phyloP scores from a whole-genome alignment of 2,113 vertebrate species.

The Heterocephalus glaber region DNA sequence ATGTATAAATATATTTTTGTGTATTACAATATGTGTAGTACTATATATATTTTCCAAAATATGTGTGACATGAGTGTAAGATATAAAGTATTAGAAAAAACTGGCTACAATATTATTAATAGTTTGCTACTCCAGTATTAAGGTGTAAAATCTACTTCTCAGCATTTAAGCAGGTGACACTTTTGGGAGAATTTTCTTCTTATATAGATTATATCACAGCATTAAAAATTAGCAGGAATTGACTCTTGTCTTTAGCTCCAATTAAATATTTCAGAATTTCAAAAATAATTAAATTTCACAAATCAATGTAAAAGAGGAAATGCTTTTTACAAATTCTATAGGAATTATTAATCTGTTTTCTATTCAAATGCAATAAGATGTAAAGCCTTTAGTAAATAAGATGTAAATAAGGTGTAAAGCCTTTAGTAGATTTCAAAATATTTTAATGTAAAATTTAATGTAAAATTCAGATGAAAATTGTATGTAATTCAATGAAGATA shows the following conservation, averaged over 20 bases:
- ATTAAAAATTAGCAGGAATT: background rate
- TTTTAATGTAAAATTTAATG: background rate
- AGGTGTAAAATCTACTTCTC: background rate
- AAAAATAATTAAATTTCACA: slow-evolving; percentile 35
- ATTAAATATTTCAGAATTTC: slow-evolving; percentile 17
- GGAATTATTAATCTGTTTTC: background rate
- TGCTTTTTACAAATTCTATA: background rate
- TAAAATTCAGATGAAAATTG: slow-evolving; percentile 12
- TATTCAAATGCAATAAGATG: background rate
- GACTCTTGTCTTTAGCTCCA: background rate
- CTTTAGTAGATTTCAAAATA: background rate
- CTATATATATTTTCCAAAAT: background rate
- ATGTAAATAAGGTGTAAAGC: background rate
- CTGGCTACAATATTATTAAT: background rate
- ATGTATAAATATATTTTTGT: too few relatives aligned
- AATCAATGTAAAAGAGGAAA: background rate
- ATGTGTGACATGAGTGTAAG: background rate
- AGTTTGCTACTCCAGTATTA: background rate
- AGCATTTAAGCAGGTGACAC: background rate
- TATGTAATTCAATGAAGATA: slow-evolving; percentile 45
- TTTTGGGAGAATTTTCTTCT: background rate
- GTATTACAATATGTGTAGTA: background rate
- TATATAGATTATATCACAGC: background rate
- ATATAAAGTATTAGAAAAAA: background rate
- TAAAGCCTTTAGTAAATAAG: background rate